Base-by-base conservation (phyloP, 2,113 vertebrate genomes). In the Oceanites oceanicus region DNA sequence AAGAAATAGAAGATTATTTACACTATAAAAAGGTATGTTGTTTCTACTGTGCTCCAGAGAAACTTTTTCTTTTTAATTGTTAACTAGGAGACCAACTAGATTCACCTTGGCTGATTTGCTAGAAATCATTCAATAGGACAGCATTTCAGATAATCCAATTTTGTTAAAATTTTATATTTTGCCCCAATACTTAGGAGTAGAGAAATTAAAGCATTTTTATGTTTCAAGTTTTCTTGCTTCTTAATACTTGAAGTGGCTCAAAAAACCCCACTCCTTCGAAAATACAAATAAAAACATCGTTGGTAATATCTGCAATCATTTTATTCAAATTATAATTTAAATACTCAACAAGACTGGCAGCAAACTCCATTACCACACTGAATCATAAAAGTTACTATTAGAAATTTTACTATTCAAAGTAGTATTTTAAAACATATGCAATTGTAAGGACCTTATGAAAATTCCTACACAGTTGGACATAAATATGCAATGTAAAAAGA, bases 1-100 rank as follows among this genome's bases (percentile, higher is more conserved):
- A 79, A 86, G 45, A 90, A 83, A 93, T 71, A 88, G 5, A 74
- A 75, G 85, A 73, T 58, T 88, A 97, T 55, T 88, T 92, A 56
- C 55, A 58, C 79, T 38, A 72, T 44, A n/a, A 75, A 83, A 83
- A 91, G 15, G 17, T 83, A 42, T 26, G 47, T 14, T 83, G 10
- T 53, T 96, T 85, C 55, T 70, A 84, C 21, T 49, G 49, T 45
- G 34, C 10, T 88, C 55, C 65, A 91, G 42, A 71, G 44, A 87
- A 95, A 45, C 30, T 18, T 79, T 16, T 29, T 63, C 44, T 68
- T 5, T 15, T 6, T 1, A 65, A 38, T 8, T 75, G 5, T 66
- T 77, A 68, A 72, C 30, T 56, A 75, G 13, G 27, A 84, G 26
- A 77, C 15, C 21, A 75, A 47, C 7, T 42, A 62, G 42, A 68